Base-by-base conservation (phyloP, 2,888 invertebrate genomes). In the Palloptera scutellata region DNA sequence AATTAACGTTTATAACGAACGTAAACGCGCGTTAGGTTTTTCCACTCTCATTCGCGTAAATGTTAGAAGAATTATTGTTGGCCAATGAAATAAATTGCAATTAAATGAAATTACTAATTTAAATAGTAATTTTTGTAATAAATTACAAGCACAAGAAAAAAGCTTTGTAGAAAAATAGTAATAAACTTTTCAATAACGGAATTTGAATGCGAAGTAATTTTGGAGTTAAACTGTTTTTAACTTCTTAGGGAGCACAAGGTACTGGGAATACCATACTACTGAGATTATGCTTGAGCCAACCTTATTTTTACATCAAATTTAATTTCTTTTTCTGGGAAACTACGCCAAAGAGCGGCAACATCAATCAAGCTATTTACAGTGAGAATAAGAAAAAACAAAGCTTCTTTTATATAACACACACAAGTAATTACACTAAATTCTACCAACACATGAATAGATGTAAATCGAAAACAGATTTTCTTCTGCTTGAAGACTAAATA, bases 31-130 rank as follows among this genome's bases (percentile, higher is more conserved):
- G 30, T 30, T 30, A 30, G 6, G 30, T 4, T 30, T 30, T 30
- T 30, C 30, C 30, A 4, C 30, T 30, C 30, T 30, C 30, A 4
- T 30, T 4, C 6, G 6, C 30, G 30, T 30, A 30, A 30, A 30
- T 30, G 30, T 30, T 30, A 30, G 30, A 6, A 30, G 30, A 30
- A 30, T 30, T 30, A 30, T 15, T 8, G 17, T 75, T 75, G 79
- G 67, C 65, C 75, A 79, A 78, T 79, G 78, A 78, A 79, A 74
- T 78, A 79, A 78, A 78, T 79, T 78, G 79, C 77, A 79, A 78
- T 78, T 76, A 78, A 78, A 75, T 77, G 75, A 73, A 75, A 78
- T 78, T 78, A 76, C 72, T 78, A 76, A 77, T 77, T 79, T 73
- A 78, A 77, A 74, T 76, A 78, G 74, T 76, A 79, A 79, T 48